Conservation (phyloP, 2,888 invertebrate genomes). For the Tachina grossa region DNA sequence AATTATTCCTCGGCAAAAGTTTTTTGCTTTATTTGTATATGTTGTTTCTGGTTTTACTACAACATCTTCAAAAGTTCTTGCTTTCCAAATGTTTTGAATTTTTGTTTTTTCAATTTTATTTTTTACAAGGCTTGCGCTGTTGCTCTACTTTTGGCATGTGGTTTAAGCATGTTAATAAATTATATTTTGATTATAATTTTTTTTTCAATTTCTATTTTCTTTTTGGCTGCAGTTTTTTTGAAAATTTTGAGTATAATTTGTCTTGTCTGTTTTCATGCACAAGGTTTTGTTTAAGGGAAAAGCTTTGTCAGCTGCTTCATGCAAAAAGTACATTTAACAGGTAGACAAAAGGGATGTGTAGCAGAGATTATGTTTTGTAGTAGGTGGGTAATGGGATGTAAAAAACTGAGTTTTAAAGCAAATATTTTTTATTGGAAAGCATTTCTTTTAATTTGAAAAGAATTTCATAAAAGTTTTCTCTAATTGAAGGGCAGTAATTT, state of each 20-base stretch:
- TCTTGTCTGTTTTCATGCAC: slow-evolving; percentile 31
- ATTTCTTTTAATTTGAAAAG: too few relatives aligned
- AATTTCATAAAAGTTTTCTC: too few relatives aligned
- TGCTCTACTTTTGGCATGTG: slow-evolving; percentile 33
- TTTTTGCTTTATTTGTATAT: slow-evolving; percentile 27
- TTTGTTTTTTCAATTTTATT: not conserved
- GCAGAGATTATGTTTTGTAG: too few relatives aligned
- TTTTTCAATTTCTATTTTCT: not conserved
- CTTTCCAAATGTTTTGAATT: slow-evolving; percentile 18
- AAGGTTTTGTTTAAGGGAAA: slow-evolving; percentile 30
- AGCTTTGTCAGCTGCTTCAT: too few relatives aligned
- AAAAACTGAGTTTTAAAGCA: too few relatives aligned
- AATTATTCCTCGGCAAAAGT: slow-evolving; percentile 58
- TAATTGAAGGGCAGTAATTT: too few relatives aligned
- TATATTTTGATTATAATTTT: slow-evolving; percentile 70
- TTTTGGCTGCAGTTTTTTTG: slow-evolving; percentile 32
- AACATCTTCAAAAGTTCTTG: slow-evolving; percentile 43
- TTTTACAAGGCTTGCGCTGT: not conserved
- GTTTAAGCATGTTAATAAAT: slow-evolving; percentile 66
- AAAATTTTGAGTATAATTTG: slow-evolving; percentile 45
- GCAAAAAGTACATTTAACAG: slow-evolving; percentile 17
- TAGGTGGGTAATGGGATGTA: too few relatives aligned
- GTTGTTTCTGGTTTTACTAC: not conserved
- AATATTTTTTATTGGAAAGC: too few relatives aligned
- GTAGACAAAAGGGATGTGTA: not conserved